phyloP scores from a whole-genome alignment of 2,113 vertebrate species.

The Cyphomyrus plagiostoma region DNA sequence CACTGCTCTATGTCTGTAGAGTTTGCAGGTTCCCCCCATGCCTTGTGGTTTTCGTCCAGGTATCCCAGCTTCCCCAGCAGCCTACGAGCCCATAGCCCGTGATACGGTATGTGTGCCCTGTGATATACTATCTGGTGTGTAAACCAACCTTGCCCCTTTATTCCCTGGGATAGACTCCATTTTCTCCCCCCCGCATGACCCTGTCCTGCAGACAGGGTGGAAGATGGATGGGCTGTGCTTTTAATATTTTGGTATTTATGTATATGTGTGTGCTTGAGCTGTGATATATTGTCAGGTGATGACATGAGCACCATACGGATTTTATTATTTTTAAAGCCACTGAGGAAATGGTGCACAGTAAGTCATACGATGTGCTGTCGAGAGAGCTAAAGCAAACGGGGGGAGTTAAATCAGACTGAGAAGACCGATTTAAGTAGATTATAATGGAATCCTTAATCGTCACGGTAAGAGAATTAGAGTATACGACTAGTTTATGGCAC shows the following conservation, averaged over 20 bases:
- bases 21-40: background rate
- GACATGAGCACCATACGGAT: background rate
- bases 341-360: conserved; percentile 38
- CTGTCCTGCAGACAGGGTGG: background rate
- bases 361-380: conserved; percentile 40
- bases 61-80: background rate
- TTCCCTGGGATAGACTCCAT: background rate
- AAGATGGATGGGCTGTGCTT: background rate
- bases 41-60: background rate
- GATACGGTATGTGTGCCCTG: background rate
- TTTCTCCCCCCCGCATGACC: background rate
- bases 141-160: background rate
- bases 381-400: conserved; percentile 64
- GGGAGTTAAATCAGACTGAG: conserved; percentile 56
- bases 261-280: background rate
- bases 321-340: background rate
- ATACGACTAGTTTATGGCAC: conserved; percentile 54
- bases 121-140: background rate
- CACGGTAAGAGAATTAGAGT: conserved; percentile 53
- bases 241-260: background rate
- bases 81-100: background rate
- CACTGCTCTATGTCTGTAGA: background rate
- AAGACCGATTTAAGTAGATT: conserved; percentile 67
- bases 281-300: background rate
- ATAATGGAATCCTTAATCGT: conserved; percentile 75